Conservation (phyloP, 2,888 invertebrate genomes). For the Orthosia incerta region DNA sequence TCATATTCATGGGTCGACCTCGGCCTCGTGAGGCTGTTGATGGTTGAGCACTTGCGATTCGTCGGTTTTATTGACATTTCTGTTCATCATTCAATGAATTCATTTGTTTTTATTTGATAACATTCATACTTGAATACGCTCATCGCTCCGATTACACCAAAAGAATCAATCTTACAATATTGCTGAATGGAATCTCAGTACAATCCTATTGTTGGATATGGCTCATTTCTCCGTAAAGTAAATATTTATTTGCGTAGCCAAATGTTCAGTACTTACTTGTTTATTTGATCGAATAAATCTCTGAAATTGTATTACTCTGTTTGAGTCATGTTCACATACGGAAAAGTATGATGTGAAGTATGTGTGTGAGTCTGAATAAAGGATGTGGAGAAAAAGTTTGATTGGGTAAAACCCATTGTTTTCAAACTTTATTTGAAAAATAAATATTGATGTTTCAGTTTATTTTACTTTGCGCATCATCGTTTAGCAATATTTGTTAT, state of each 20-base stretch:
- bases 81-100: too few relatives aligned
- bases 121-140: not conserved
- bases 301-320: constrained; percentile 33
- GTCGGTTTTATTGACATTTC: too few relatives aligned
- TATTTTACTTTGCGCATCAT: too few relatives aligned
- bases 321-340: constrained; percentile 23
- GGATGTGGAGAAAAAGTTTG: not conserved
- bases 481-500: too few relatives aligned
- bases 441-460: too few relatives aligned
- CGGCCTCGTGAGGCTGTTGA: too few relatives aligned
- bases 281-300: constrained; percentile 43
- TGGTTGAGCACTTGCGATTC: too few relatives aligned
- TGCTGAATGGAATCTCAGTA: constrained; percentile 29
- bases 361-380: not conserved
- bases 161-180: constrained; percentile 8
- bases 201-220: constrained; percentile 47
- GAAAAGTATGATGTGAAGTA: not conserved
- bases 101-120: too few relatives aligned
- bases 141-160: not conserved
- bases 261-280: constrained; percentile 35
- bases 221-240: constrained; percentile 34
- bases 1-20: too few relatives aligned
- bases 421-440: too few relatives aligned
- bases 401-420: not conserved
- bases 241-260: constrained; percentile 45